Evolutionary conservation across 2,797 vertebrate genomes (phyloP), one percentile per base, ranked within the genome.

Genomic region (Artibeus lituratus): DNA sequence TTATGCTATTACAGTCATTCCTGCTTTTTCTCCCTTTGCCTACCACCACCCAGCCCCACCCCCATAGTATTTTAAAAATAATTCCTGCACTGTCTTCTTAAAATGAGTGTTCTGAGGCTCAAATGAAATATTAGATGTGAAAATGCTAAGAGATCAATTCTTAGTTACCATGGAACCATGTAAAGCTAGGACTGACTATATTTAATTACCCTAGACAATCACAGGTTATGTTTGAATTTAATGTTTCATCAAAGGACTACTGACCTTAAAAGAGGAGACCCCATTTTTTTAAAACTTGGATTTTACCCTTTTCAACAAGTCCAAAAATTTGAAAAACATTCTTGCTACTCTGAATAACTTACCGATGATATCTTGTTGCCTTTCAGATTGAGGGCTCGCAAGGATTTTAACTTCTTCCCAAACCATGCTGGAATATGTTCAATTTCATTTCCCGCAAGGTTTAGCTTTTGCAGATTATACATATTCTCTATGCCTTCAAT

Each of bases 401-500:
- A 98, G 44, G 98, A 99, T 93, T 97, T 98, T 92, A 99, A 97
- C 65, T 99, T 99, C 97, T 99, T 99, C 49, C 98, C 98, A 44
- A 99, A 65, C 99, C 99, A 99, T 29, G 87, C 22, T 55, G 99
- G 99, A 77, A 99, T 98, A 92, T 98, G 98, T 77, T 99, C 98
- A n/a, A 99, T 99, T 92, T 98, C 98, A 98, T 99, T 99, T 83
- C 98, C 98, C 90, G 99, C 98, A 94, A 99, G 98, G 97, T 99
- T 99, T 89, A 99, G 98, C 96, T 98, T 98, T 95, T 99, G 99
- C 0, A 99, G 98, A 86, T 98, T 98, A 96, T 97, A 98, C 98
- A 99, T 96, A 59, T 99, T 98, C 97, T 99, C 99, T 93, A 99
- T 97, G 59, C 99, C 99, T 98, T 99, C 99, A 83, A 99, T 99